phyloP scores from a whole-genome alignment of 2,797 vertebrate genomes.

The Microcaecilia unicolor region DNA sequence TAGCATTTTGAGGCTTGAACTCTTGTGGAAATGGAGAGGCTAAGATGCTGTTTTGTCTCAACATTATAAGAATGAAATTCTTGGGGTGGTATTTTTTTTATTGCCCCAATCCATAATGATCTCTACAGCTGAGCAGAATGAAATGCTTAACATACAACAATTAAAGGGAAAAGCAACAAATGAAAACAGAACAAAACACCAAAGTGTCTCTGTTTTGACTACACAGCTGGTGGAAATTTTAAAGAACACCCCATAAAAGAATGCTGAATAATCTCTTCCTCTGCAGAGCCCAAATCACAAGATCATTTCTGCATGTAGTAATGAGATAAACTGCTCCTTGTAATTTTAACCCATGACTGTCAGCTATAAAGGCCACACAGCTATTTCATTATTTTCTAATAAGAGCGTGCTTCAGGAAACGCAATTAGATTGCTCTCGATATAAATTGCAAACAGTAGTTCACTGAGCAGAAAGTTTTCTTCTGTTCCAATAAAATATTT shows the following conservation, averaged over 20 bases:
- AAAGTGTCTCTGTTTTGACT: too few species aligned
- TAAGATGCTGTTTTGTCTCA: too few species aligned
- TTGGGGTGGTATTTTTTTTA: too few species aligned
- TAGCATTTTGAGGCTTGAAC: not conserved
- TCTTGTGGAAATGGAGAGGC: not conserved
- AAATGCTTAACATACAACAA: too few species aligned
- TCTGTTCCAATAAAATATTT: not conserved
- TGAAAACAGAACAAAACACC: too few species aligned
- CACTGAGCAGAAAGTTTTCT: slow-evolving; percentile 9
- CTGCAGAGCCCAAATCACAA: not conserved
- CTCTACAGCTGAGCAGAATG: too few species aligned
- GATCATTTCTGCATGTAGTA: slow-evolving; percentile 6
- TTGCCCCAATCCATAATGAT: too few species aligned
- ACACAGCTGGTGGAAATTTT: too few species aligned
- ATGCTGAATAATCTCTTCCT: not conserved
- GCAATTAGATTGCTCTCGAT: slow-evolving; percentile 6
- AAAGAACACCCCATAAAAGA: not conserved
- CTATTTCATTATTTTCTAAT: slow-evolving; percentile 23
- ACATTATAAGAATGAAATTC: too few species aligned
- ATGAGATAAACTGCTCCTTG: slow-evolving; percentile 13
- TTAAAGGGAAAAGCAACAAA: too few species aligned
- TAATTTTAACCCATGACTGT: slow-evolving; percentile 24
- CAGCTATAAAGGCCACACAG: slow-evolving; percentile 37
- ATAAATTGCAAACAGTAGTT: slow-evolving; percentile 29
- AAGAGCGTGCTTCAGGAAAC: slow-evolving; percentile 43